Evolutionary conservation across 2,113 vertebrate genomes (phyloP).

Genomic region (Coregonus clupeaformis): DNA sequence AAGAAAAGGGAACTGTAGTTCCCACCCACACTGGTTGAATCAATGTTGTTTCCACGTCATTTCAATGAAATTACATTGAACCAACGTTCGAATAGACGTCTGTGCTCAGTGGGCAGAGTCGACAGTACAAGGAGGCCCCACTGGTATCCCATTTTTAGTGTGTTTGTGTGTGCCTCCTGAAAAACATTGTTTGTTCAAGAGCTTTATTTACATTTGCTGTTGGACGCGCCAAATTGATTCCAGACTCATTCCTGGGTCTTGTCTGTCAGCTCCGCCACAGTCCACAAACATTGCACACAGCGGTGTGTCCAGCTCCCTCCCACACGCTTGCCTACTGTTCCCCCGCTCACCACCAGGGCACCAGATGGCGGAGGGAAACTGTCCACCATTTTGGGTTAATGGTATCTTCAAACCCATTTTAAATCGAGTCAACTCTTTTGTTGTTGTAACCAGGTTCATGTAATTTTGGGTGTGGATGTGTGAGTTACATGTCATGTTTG

Average conservation of each 20-base stretch:
- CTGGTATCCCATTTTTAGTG: conserved; percentile 38
- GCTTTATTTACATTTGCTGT: conserved; percentile 76
- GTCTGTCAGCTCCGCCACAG: conserved; percentile 71
- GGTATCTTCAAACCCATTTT: too few species aligned
- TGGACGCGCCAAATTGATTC: conserved; percentile 76
- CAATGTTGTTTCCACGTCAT: too few species aligned
- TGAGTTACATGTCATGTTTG: too few species aligned
- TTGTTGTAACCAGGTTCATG: too few species aligned
- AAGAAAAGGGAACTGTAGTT: conserved; percentile 30
- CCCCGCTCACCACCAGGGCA: too few species aligned
- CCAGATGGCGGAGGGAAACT: too few species aligned
- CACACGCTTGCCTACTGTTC: too few species aligned
- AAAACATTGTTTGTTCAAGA: conserved; percentile 73
- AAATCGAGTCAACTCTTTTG: too few species aligned
- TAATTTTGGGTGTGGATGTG: too few species aligned
- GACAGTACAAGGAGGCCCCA: conserved; percentile 28
- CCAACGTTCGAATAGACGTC: too few species aligned
- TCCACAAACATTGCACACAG: conserved; percentile 69
- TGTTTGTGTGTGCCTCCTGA: conserved; percentile 53
- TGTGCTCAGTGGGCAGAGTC: conserved; percentile 27
- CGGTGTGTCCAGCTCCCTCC: conserved; percentile 23
- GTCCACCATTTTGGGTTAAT: too few species aligned
- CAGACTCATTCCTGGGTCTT: conserved; percentile 73
- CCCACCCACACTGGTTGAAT: conserved; percentile 17
- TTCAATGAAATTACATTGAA: too few species aligned